Evolutionary conservation across 2,113 vertebrate genomes (phyloP).

Genomic region (Haplochromis vanheusdeni): DNA sequence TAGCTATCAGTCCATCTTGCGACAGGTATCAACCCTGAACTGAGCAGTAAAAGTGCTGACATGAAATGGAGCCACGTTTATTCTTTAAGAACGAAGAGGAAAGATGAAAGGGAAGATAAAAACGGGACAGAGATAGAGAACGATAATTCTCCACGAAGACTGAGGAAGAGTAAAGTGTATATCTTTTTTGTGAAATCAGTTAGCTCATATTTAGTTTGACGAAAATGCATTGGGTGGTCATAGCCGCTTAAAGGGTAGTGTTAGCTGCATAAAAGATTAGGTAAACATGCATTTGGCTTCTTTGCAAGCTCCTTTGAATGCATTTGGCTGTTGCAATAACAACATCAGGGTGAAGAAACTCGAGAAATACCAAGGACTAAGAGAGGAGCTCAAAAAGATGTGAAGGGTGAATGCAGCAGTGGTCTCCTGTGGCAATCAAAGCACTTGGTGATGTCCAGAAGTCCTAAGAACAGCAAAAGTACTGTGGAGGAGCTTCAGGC

Average conservation of each 20-base stretch:
- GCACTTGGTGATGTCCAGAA: neutral
- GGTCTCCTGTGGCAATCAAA: neutral
- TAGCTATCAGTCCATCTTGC: conserved; percentile 6
- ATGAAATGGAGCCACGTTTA: conserved; percentile 8
- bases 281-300: neutral
- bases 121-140: neutral
- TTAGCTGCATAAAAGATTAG: neutral
- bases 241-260: neutral
- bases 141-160: neutral
- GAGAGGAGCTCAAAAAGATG: neutral
- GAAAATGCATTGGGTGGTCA: neutral
- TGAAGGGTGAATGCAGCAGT: neutral
- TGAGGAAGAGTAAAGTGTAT: neutral
- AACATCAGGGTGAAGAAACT: neutral
- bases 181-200: neutral
- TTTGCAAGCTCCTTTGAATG: neutral
- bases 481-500: neutral
- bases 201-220: neutral
- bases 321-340: neutral
- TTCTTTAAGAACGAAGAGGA: neutral
- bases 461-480: neutral
- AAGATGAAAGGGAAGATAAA: neutral
- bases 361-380: neutral
- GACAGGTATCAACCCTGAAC: conserved; percentile 6
- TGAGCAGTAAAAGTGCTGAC: neutral